A percentile compares a stretch with the other conserved stretches of the same genome.
Evolutionary conservation across 2,888 invertebrate genomes (phyloP).

Genomic region (Liopterus haemorrhoidalis): DNA sequence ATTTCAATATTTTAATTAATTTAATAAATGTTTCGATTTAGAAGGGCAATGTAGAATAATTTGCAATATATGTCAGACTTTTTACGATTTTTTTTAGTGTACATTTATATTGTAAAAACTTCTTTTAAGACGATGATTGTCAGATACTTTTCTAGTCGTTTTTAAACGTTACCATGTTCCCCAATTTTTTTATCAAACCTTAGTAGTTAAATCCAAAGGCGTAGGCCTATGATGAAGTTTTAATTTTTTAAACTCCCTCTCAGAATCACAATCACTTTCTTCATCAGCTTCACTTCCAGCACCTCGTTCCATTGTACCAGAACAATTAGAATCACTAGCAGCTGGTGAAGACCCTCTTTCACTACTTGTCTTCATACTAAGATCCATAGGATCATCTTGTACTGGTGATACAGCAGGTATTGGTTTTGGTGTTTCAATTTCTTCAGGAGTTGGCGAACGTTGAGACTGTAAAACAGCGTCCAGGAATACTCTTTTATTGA

Average conservation of each 20-base stretch:
- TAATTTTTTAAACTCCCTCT: slow-evolving; percentile 52
- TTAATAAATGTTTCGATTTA: too few species aligned
- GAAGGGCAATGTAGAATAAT: too few species aligned
- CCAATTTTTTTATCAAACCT: slow-evolving; percentile 63
- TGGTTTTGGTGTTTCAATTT: slow-evolving; percentile 43
- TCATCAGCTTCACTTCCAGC: slow-evolving; percentile 48
- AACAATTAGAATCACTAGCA: slow-evolving; percentile 38
- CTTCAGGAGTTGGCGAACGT: slow-evolving; percentile 48
- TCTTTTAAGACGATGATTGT: too few species aligned
- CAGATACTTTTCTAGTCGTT: background rate
- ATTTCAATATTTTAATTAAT: too few species aligned
- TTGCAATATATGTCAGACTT: too few species aligned
- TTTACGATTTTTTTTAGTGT: too few species aligned
- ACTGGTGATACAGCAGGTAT: slow-evolving; percentile 40
- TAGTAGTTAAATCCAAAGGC: slow-evolving; percentile 63
- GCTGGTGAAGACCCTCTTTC: slow-evolving; percentile 42
- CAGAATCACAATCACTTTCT: slow-evolving; percentile 49
- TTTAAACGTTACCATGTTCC: background rate
- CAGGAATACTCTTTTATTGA: slow-evolving; percentile 66
- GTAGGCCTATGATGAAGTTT: slow-evolving; percentile 48
- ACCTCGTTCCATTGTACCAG: slow-evolving; percentile 37
- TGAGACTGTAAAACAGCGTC: slow-evolving; percentile 72
- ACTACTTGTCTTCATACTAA: slow-evolving; percentile 65
- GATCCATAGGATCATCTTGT: slow-evolving; percentile 75
- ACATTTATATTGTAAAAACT: too few species aligned